phyloP scores from a whole-genome alignment of 1,140 invertebrate genomes.

The Caenorhabditis briggsae region DNA sequence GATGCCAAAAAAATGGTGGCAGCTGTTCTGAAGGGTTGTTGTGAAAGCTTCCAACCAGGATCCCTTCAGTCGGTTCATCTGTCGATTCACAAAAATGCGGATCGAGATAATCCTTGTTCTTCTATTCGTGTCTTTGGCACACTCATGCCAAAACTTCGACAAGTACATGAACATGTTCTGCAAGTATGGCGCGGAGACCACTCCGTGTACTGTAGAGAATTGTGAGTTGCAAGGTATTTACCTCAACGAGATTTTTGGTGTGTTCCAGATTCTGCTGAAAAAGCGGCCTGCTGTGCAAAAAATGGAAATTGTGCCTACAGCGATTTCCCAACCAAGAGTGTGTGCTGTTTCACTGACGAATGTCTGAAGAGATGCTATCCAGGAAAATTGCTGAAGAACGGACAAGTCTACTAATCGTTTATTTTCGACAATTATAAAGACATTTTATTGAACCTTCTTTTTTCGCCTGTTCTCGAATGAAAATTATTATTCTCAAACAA shows the following conservation, averaged over 20 bases:
- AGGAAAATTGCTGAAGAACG: slow-evolving; percentile 59
- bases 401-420: slow-evolving; percentile 58
- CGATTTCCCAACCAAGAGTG: slow-evolving; percentile 51
- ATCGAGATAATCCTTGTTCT: slow-evolving; percentile 27
- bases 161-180: slow-evolving; percentile 63
- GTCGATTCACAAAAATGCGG: background rate
- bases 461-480: too few relatives aligned
- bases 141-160: slow-evolving; percentile 56
- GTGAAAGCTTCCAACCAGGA: background rate
- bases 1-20: background rate
- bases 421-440: too few relatives aligned
- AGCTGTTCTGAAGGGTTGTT: background rate
- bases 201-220: slow-evolving; percentile 39
- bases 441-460: too few relatives aligned
- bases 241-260: background rate
- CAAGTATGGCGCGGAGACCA: slow-evolving; percentile 39
- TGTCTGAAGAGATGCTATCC: slow-evolving; percentile 66
- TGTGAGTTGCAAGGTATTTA: slow-evolving; percentile 9
- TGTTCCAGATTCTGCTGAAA: slow-evolving; percentile 3
- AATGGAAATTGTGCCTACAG: slow-evolving; percentile 16
- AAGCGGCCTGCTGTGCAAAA: background rate
- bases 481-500: too few relatives aligned
- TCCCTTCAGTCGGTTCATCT: background rate
- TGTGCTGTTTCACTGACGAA: slow-evolving; percentile 65
- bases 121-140: background rate